These are phyloP conservation scores for Gila robusta DNA, from an alignment of 2,797 vertebrate genomes.

Conservation along the genomic window DNA sequence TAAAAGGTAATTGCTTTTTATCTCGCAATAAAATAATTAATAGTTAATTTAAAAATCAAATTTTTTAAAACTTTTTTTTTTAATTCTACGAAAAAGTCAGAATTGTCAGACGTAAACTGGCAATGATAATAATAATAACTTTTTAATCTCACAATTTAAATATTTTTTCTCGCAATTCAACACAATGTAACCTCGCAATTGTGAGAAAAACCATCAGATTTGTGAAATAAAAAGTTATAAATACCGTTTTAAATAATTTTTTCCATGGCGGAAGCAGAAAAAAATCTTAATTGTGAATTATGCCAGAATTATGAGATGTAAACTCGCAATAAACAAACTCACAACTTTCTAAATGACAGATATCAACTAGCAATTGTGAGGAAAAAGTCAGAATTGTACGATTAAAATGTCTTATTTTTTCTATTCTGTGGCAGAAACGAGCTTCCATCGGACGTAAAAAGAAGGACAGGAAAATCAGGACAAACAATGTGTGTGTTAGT, in stretches of 20 bases:
- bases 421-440: not conserved
- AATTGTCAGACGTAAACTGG: not conserved
- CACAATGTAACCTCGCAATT: not conserved
- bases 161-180: not conserved
- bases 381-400: not conserved
- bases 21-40: too few species aligned
- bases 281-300: too few species aligned
- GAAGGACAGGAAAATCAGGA: constrained; percentile 40
- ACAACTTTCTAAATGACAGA: not conserved
- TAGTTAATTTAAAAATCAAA: too few species aligned
- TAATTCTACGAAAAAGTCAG: too few species aligned
- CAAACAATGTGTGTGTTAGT: constrained; percentile 8
- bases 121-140: not conserved
- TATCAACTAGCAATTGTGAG: not conserved
- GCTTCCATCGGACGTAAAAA: not conserved
- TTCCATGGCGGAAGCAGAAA: not conserved
- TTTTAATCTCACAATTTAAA: too few species aligned
- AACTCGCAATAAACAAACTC: not conserved
- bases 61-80: too few species aligned
- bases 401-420: not conserved
- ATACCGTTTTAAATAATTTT: too few species aligned
- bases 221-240: not conserved
- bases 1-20: not conserved
- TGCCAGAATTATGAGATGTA: not conserved
- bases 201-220: not conserved